phyloP scores from a whole-genome alignment of 2,797 vertebrate species.

The Aselliscus stoliczkanus region DNA sequence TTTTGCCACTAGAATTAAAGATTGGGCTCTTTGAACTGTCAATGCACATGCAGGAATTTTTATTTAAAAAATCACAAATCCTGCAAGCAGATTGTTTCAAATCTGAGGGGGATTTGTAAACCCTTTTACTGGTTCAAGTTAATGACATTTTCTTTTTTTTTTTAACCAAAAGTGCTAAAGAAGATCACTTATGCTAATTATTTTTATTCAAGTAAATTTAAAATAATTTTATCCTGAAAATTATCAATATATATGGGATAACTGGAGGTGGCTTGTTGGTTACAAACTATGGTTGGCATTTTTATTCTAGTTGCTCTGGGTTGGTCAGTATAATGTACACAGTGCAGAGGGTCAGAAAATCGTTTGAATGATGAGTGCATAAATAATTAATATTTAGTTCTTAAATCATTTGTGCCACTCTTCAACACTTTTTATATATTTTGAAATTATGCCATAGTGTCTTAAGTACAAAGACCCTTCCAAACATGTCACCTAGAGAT shows the following conservation, averaged over 20 bases:
- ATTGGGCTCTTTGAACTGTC: background rate
- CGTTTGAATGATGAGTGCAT: background rate
- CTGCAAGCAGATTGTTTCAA: background rate
- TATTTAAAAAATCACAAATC: background rate
- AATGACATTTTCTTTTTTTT: background rate
- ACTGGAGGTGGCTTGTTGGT: background rate
- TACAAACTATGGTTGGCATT: background rate
- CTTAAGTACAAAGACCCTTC: background rate
- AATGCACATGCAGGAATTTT: background rate
- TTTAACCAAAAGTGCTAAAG: background rate
- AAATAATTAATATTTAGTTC: background rate
- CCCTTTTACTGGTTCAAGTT: background rate
- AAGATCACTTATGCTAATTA: background rate
- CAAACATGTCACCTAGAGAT: background rate
- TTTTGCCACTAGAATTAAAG: background rate
- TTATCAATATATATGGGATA: background rate
- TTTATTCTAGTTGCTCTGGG: background rate
- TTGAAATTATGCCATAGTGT: background rate
- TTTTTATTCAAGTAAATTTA: background rate
- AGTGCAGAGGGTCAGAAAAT: background rate
- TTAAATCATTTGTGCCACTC: background rate
- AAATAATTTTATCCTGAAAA: conserved; percentile 41
- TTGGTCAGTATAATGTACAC: background rate
- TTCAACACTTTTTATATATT: background rate
- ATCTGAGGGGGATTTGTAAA: background rate